Evolutionary conservation across 2,888 invertebrate genomes (phyloP).

Genomic region (Salticus scenicus): DNA sequence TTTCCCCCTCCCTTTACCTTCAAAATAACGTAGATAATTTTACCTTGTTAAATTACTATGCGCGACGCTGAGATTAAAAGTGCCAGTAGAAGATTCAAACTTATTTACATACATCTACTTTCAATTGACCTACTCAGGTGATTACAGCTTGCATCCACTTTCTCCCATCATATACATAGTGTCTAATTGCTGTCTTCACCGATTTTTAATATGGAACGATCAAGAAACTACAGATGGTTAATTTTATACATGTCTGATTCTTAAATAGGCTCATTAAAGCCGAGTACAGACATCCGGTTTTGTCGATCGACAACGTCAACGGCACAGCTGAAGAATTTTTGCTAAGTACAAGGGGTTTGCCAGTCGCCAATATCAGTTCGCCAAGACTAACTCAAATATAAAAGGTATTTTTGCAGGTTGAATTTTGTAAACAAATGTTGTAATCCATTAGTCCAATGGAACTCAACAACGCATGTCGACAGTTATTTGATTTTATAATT

Average conservation of each 20-base stretch:
- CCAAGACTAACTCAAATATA: constrained; percentile 42
- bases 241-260: constrained; percentile 41
- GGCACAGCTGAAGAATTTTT: constrained; percentile 31
- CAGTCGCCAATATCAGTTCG: constrained; percentile 39
- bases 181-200: constrained; percentile 44
- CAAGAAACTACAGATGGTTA: constrained; percentile 45
- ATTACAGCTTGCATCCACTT: constrained; percentile 18
- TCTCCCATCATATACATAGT: constrained; percentile 18
- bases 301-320: constrained; percentile 53
- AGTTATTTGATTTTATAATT: too few species aligned
- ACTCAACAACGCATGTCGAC: too few species aligned
- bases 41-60: too few species aligned
- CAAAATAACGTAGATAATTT: too few species aligned
- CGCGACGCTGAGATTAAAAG: too few species aligned
- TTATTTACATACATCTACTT: constrained; percentile 15
- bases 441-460: too few species aligned
- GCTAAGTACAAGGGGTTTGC: constrained; percentile 5
- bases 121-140: constrained; percentile 51
- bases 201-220: constrained; percentile 27
- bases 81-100: too few species aligned
- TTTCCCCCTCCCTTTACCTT: too few species aligned
- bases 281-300: constrained; percentile 51
- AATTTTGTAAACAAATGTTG: too few species aligned
- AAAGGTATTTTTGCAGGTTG: not conserved
- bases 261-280: constrained; percentile 55